Evolutionary conservation across 2,888 invertebrate genomes (phyloP), one percentile per base, ranked within the genome.

Genomic region (Vannuccia rotundouncinata): DNA sequence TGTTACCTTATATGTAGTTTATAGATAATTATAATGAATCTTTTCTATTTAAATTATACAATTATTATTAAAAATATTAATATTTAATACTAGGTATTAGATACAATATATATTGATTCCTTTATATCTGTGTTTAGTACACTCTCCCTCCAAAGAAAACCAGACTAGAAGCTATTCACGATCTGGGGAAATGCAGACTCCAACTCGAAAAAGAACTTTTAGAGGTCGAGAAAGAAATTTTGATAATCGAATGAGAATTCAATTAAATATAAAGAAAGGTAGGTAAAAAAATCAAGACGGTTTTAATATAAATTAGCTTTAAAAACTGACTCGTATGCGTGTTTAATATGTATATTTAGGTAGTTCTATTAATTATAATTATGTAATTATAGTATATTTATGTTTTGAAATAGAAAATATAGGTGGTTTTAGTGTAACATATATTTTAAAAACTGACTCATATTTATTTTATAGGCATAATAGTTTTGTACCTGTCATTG

Each of bases 131-230:
- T 66, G 66, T 66, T 66, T 22, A 66, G 66, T 22, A 66, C 66
- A 66, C 66, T 66, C 66, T 66, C 66, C 22, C 66, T 66, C 66
- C 66, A 66, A 66, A 66, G 66, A 66, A 66, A 66, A 66, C 22
- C 13, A 66, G 25, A 66, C 66, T 66, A 66, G 66, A 66, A 66
- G 66, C 66, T 27, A 66, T 66, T 66, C 22, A 66, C 66, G 66
- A 66, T 17, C 66, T 66, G 25, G 66, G 25, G 66, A 66, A 66
- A 66, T 66, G 66, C 22, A 66, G 66, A 66, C 25, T 66, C 5
- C 66, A 66, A 66, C 66, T 66, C 66, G 66, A 66, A 66, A 66
- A 66, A 22, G 66, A 66, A 66, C 10, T 17, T 66, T 66, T 66
- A 66, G 66, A n/a, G 66, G 66, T 66, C 66, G 66, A 66, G 25